These are phyloP conservation scores for Psittacula cyanocephala DNA, from an alignment of 2,113 vertebrate genomes.

Conservation along the genomic window DNA sequence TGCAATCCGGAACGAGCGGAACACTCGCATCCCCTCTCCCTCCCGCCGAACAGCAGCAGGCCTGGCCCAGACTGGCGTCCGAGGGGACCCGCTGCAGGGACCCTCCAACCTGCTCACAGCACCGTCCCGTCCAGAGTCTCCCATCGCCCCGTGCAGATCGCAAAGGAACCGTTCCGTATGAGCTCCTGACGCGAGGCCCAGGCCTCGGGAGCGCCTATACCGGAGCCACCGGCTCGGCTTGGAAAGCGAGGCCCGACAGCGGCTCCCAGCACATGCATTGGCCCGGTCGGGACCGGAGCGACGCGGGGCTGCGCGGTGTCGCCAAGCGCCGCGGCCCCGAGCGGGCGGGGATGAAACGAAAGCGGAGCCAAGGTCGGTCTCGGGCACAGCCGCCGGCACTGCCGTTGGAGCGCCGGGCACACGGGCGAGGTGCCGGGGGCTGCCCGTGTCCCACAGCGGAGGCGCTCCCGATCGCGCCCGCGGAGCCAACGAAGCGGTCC, in stretches of 20 bases:
- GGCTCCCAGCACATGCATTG: neutral
- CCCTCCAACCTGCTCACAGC: neutral
- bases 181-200: neutral
- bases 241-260: neutral
- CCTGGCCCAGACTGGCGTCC: neutral
- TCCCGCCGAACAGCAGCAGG: neutral
- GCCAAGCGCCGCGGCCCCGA: neutral
- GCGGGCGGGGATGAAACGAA: neutral
- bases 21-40: neutral
- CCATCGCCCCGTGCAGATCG: neutral
- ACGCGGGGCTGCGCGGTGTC: no score
- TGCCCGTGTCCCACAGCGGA: neutral
- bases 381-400: neutral
- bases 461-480: neutral
- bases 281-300: no score
- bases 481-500: no score
- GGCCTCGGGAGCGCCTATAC: neutral
- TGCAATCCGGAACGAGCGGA: neutral
- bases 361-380: neutral
- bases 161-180: neutral
- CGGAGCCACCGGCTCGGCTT: neutral
- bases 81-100: neutral
- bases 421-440: neutral
- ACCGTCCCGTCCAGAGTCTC: no score
- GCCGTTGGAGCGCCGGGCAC: no score